A percentile compares a stretch with the other conserved stretches of the same genome.
Evolutionary conservation across 2,888 invertebrate genomes (phyloP).

Genomic region (Mimachlamys varia): DNA sequence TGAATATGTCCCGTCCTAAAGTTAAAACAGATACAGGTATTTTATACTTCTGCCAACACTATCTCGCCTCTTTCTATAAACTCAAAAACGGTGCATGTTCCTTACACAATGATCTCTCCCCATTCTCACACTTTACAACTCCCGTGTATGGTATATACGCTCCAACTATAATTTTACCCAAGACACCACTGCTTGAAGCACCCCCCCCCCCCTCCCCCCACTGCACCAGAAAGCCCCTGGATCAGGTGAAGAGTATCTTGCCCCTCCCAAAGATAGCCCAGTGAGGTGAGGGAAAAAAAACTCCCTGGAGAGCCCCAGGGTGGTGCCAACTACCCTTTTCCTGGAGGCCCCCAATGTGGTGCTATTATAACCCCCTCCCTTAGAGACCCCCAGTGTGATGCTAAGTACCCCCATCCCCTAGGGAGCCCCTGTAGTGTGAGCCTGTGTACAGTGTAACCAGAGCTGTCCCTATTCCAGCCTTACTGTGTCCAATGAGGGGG

Average conservation of each 20-base stretch:
- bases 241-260: too few species aligned
- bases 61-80: conserved; percentile 25
- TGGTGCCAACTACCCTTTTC: too few species aligned
- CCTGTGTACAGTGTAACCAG: neutral
- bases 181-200: neutral
- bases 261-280: too few species aligned
- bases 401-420: neutral
- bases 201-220: neutral
- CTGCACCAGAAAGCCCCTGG: too few species aligned
- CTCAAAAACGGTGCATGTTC: neutral
- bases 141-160: neutral
- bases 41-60: too few species aligned
- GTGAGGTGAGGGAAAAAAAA: too few species aligned
- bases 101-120: neutral
- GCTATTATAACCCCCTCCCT: too few species aligned
- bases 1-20: too few species aligned
- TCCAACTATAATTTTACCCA: neutral
- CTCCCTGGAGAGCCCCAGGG: too few species aligned
- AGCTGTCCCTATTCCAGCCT: conserved; percentile 3
- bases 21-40: too few species aligned
- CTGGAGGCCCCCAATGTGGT: too few species aligned
- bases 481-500: neutral
- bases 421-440: neutral
- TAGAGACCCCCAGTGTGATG: too few species aligned
- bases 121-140: neutral